Percentiles rank a stretch among this genome's conserved stretches.
Evolutionary conservation across 2,113 vertebrate species (phyloP).

Genomic region (Platysteira castanea): DNA sequence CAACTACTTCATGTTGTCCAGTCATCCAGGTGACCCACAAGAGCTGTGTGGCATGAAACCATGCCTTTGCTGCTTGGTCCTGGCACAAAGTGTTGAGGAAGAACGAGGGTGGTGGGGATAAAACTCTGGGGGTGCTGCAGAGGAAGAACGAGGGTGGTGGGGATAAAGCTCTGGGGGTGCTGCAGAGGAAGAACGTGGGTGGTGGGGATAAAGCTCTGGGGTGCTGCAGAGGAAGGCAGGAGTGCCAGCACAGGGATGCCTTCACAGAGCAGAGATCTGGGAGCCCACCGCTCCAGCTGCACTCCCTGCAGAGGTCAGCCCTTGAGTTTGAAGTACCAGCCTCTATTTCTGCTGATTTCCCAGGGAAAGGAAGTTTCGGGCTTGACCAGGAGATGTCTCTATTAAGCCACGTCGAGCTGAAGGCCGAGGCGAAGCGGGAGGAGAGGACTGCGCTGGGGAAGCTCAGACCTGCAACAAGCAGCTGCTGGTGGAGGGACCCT

Average conservation of each 20-base stretch:
- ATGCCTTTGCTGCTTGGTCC: neutral
- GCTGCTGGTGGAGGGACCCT: neutral
- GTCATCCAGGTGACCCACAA: neutral
- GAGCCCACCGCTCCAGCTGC: neutral
- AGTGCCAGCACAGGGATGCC: fast-evolving
- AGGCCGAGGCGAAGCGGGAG: neutral
- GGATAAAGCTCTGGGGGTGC: too few relatives aligned
- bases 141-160: too few relatives aligned
- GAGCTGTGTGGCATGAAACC: neutral
- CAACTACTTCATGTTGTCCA: neutral
- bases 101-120: neutral
- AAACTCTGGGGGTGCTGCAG: neutral
- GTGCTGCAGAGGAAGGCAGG: neutral
- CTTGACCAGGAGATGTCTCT: slow-evolving; percentile 59
- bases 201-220: neutral
- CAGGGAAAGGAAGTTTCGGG: neutral
- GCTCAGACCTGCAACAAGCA: neutral
- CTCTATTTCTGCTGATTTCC: neutral
- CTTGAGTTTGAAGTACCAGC: neutral
- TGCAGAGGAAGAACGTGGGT: too few relatives aligned
- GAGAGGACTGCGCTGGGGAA: neutral
- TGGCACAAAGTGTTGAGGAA: neutral
- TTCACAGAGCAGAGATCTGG: neutral
- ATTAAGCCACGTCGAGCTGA: neutral
- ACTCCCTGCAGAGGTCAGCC: neutral